Percentiles rank a stretch among this genome's conserved stretches.
phyloP scores from a whole-genome alignment of 2,888 invertebrate genomes.

The Drosophila neutralis region DNA sequence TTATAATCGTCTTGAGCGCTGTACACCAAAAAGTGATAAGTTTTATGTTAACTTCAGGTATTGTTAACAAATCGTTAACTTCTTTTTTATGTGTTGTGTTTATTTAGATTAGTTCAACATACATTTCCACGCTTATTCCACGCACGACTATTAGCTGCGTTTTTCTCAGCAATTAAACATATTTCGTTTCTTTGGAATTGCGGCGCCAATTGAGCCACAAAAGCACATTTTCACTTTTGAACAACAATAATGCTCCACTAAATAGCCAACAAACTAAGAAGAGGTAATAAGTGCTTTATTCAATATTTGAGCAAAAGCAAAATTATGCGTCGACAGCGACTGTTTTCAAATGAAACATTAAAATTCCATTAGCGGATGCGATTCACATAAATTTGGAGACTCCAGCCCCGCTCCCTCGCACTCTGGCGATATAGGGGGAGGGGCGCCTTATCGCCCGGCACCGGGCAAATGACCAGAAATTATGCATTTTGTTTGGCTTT shows the following conservation, averaged over 20 bases:
- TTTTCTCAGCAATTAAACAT: constrained; percentile 31
- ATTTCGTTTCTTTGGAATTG: constrained; percentile 50
- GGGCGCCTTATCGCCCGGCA: constrained; percentile 46
- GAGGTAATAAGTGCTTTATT: constrained; percentile 19
- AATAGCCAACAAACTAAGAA: constrained; percentile 9
- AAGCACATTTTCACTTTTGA: constrained; percentile 54
- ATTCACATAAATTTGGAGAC: constrained; percentile 61
- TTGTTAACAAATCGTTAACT: not conserved
- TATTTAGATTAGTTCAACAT: not conserved
- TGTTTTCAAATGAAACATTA: constrained; percentile 77
- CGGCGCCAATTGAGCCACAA: constrained; percentile 57
- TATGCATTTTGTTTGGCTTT: constrained; percentile 75
- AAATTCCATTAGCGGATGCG: constrained; percentile 78
- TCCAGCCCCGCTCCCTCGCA: constrained; percentile 11
- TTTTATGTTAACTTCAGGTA: not conserved
- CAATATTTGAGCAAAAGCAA: constrained; percentile 59
- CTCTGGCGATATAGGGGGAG: not conserved
- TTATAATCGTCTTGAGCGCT: not conserved
- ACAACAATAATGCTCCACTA: constrained; percentile 33
- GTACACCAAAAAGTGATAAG: not conserved
- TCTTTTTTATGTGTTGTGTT: not conserved
- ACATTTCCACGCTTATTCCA: not conserved
- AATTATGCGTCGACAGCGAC: constrained; percentile 60
- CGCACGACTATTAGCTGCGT: not conserved
- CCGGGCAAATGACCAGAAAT: constrained; percentile 66